Evolutionary conservation across 2,113 vertebrate species (phyloP).

Genomic region (Brachirus orientalis): DNA sequence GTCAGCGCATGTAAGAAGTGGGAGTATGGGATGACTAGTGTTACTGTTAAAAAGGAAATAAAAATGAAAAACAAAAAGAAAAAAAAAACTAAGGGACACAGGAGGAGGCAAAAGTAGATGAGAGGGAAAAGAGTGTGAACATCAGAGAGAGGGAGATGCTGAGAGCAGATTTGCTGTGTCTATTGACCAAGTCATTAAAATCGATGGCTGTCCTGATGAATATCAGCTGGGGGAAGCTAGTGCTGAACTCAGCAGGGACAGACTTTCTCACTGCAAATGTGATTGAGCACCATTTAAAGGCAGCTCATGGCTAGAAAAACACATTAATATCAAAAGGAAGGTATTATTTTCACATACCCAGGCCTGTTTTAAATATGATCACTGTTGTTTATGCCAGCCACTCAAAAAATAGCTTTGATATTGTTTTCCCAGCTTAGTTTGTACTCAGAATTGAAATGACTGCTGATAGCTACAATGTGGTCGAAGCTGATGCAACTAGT

Average conservation of each 20-base stretch:
- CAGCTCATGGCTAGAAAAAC: slow-evolving; percentile 18
- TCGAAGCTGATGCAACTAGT: not conserved
- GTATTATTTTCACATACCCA: slow-evolving; percentile 17
- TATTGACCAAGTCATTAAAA: slow-evolving; percentile 74
- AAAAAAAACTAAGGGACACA: not conserved
- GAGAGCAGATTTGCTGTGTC: slow-evolving; percentile 42
- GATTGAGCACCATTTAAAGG: slow-evolving; percentile 52
- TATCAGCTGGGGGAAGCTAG: slow-evolving; percentile 52
- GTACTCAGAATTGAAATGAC: slow-evolving; percentile 1
- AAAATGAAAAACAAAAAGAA: not conserved
- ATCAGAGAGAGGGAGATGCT: slow-evolving; percentile 26
- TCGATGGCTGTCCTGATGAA: slow-evolving; percentile 70
- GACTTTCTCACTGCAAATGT: slow-evolving; percentile 29
- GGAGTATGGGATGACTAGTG: slow-evolving; percentile 2
- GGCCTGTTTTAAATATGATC: not conserved
- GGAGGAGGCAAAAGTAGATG: slow-evolving; percentile 9
- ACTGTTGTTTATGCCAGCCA: not conserved
- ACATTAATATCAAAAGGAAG: slow-evolving; percentile 33
- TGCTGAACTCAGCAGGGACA: slow-evolving; percentile 55
- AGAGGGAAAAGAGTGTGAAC: slow-evolving; percentile 12
- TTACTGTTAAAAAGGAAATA: slow-evolving; percentile 22
- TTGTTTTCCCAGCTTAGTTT: not conserved
- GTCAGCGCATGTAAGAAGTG: slow-evolving; percentile 12
- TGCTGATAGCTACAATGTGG: not conserved
- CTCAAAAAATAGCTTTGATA: slow-evolving; percentile 4